Percentiles rank a stretch among this genome's conserved stretches.
Evolutionary conservation across 2,888 invertebrate genomes (phyloP).

Genomic region (Crematogaster levior): DNA sequence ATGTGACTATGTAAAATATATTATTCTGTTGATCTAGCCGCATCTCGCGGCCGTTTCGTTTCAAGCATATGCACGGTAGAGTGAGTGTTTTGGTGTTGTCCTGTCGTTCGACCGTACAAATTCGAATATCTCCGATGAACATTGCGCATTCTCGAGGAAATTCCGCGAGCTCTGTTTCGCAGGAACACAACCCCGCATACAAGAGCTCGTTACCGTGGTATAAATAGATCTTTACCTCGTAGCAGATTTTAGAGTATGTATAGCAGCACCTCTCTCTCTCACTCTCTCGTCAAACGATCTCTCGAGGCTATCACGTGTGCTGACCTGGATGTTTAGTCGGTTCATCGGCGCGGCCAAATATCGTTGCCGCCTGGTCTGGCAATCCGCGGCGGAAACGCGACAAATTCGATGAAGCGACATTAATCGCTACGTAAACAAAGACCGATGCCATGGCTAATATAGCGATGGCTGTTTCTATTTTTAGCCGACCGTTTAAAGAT

Average conservation of each 20-base stretch:
- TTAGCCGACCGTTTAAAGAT: conserved; percentile 12
- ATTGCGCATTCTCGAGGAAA: conserved; percentile 59
- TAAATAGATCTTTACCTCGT: conserved; percentile 69
- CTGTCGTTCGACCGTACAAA: conserved; percentile 28
- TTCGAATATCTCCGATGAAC: conserved; percentile 47
- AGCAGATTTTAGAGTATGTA: conserved; percentile 67
- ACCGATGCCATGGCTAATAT: neutral
- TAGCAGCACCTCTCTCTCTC: conserved; percentile 27
- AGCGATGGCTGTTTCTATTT: conserved; percentile 4
- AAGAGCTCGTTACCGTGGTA: conserved; percentile 73
- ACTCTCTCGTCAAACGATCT: conserved; percentile 64
- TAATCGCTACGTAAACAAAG: conserved; percentile 41
- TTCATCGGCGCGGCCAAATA: conserved; percentile 64
- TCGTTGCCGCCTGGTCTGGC: conserved; percentile 21
- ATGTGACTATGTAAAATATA: neutral
- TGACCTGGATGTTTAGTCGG: conserved; percentile 73
- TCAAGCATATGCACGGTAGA: conserved; percentile 41
- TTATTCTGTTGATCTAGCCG: conserved; percentile 35
- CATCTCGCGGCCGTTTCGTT: neutral
- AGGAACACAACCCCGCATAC: conserved; percentile 62
- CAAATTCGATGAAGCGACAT: conserved; percentile 26
- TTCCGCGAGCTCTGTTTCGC: conserved; percentile 63
- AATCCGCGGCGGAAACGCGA: conserved; percentile 22
- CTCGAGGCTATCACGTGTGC: conserved; percentile 69
- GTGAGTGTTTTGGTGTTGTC: conserved; percentile 31